Percentiles rank a stretch among this genome's conserved stretches.
phyloP scores from a whole-genome alignment of 1,140 invertebrate genomes.

The Tetraneura akinire region DNA sequence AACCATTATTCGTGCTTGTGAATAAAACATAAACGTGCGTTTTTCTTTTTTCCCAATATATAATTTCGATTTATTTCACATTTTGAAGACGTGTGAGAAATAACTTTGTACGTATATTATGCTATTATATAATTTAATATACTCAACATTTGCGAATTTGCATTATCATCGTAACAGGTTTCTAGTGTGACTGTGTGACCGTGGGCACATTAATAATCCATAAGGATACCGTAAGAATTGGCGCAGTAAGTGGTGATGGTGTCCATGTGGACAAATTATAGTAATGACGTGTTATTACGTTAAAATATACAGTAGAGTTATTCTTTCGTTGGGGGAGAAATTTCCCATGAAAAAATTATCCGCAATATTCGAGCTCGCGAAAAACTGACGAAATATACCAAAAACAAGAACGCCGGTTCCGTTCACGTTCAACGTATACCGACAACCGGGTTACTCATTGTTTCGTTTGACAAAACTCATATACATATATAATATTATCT shows the following conservation, averaged over 20 bases:
- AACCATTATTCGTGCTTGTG: too few relatives aligned
- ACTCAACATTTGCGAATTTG: too few relatives aligned
- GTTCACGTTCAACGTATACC: slow-evolving; percentile 36
- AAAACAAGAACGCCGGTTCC: slow-evolving; percentile 37
- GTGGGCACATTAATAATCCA: neutral
- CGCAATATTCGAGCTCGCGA: neutral
- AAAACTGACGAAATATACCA: neutral
- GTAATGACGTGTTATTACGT: neutral
- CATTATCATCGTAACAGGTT: neutral
- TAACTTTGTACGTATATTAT: too few relatives aligned
- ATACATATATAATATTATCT: too few relatives aligned
- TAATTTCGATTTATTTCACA: too few relatives aligned
- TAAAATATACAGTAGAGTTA: too few relatives aligned
- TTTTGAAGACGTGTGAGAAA: too few relatives aligned
- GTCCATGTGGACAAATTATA: neutral
- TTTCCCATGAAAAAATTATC: slow-evolving; percentile 39
- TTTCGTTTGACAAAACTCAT: neutral
- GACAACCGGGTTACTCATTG: slow-evolving; percentile 20
- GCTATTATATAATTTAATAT: too few relatives aligned
- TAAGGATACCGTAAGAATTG: neutral
- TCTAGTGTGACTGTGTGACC: neutral
- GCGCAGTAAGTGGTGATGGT: neutral
- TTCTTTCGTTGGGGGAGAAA: neutral
- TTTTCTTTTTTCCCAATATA: too few relatives aligned
- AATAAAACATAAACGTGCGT: too few relatives aligned